phyloP scores from a whole-genome alignment of 2,113 vertebrate species.

The Anser cygnoides region DNA sequence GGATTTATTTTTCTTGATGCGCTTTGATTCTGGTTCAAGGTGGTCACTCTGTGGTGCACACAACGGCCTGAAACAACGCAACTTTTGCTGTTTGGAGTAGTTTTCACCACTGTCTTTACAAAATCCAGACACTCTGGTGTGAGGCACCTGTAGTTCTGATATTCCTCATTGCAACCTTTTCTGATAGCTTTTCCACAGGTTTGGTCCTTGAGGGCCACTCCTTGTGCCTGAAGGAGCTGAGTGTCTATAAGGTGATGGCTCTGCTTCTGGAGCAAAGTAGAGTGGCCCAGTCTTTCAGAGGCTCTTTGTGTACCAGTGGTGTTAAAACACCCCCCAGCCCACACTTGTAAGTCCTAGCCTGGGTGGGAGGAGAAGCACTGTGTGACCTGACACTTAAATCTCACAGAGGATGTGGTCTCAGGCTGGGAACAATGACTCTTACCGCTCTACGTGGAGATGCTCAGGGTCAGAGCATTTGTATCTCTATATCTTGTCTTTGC shows the following conservation, averaged over 20 bases:
- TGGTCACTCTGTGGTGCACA: not conserved
- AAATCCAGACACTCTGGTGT: not conserved
- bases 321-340: not conserved
- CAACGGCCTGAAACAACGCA: not conserved
- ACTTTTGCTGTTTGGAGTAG: not conserved
- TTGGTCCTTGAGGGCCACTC: not conserved
- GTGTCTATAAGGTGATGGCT: not conserved
- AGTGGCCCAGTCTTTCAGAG: not conserved
- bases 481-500: not conserved
- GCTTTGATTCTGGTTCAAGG: not conserved
- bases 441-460: not conserved
- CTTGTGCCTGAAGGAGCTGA: not conserved
- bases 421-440: not conserved
- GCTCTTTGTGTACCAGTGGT: not conserved
- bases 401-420: not conserved
- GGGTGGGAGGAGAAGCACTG: not conserved
- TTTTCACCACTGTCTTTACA: not conserved
- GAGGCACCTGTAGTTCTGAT: not conserved
- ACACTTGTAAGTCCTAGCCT: too few species aligned
- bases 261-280: not conserved
- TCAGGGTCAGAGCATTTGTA: not conserved
- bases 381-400: not conserved
- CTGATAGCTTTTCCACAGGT: not conserved
- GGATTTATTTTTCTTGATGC: not conserved
- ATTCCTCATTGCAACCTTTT: not conserved